Conservation (phyloP, 2,888 invertebrate species). For the Lomographa bimaculata region DNA sequence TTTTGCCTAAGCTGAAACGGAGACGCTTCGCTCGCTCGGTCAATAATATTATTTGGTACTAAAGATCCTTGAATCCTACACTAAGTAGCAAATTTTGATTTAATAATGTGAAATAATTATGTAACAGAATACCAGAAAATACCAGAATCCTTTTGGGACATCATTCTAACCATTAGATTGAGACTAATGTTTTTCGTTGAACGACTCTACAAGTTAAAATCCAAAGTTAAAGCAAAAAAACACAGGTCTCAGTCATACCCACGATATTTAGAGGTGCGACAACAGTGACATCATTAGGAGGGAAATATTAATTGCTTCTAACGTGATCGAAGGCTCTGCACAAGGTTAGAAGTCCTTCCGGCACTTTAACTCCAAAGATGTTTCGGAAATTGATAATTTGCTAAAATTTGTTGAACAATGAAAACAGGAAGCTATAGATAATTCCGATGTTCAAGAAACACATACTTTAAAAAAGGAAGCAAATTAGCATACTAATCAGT, state of each 20-base stretch:
- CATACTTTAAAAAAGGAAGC: no score
- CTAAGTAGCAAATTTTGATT: no score
- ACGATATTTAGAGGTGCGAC: conserved; percentile 6
- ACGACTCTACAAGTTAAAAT: conserved; percentile 5
- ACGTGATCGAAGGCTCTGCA: conserved; percentile 19
- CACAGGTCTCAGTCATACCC: conserved; percentile 10
- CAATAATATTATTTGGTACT: no score
- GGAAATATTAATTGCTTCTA: conserved; percentile 14
- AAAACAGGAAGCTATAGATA: conserved; percentile 12
- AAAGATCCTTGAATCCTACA: no score
- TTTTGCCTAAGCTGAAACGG: no score
- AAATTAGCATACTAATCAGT: no score
- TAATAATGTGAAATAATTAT: no score
- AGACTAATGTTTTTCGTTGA: no score
- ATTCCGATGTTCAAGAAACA: background rate
- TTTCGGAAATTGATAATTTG: conserved; percentile 22
- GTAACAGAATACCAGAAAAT: no score
- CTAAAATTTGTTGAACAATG: conserved; percentile 23
- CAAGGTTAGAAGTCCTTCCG: conserved; percentile 28
- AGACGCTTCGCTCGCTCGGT: no score
- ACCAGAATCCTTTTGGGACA: no score
- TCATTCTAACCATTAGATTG: no score
- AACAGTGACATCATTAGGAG: conserved; percentile 22
- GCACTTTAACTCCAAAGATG: conserved; percentile 21
- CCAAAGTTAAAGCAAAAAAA: conserved; percentile 4